Percentiles rank a stretch among this genome's conserved stretches.
Evolutionary conservation across 2,113 vertebrate species (phyloP).

Genomic region (Tachysurus fulvidraco): DNA sequence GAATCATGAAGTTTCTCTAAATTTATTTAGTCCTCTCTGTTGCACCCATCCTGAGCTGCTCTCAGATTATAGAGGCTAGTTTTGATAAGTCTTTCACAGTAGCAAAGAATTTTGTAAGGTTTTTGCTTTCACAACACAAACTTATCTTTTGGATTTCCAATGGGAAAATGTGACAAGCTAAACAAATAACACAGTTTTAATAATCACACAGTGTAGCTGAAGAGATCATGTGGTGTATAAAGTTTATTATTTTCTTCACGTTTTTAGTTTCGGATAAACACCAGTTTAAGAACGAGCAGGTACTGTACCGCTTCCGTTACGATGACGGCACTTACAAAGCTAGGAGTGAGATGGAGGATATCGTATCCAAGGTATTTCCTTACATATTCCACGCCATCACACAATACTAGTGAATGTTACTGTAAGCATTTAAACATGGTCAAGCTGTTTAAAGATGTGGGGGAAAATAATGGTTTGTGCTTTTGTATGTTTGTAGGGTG

Average conservation of each 20-base stretch:
- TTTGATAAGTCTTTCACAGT: neutral
- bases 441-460: neutral
- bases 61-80: neutral
- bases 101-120: neutral
- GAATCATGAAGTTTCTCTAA: neutral
- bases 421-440: neutral
- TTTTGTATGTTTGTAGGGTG: conserved; percentile 78
- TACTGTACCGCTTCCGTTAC: conserved; percentile 96
- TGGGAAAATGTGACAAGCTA: neutral
- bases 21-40: neutral
- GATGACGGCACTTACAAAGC: conserved; percentile 98
- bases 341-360: conserved; percentile 96
- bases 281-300: conserved; percentile 98
- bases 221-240: neutral
- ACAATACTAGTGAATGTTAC: neutral
- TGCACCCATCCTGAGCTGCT: neutral
- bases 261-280: conserved; percentile 94
- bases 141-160: no score
- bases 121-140: neutral
- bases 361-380: conserved; percentile 90
- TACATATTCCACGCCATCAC: no score
- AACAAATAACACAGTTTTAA: neutral
- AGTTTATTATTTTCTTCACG: conserved; percentile 6
- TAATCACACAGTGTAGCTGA: neutral
- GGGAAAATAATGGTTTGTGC: neutral